Conservation (phyloP, 2,888 invertebrate genomes). For the Lasius platythorax region DNA sequence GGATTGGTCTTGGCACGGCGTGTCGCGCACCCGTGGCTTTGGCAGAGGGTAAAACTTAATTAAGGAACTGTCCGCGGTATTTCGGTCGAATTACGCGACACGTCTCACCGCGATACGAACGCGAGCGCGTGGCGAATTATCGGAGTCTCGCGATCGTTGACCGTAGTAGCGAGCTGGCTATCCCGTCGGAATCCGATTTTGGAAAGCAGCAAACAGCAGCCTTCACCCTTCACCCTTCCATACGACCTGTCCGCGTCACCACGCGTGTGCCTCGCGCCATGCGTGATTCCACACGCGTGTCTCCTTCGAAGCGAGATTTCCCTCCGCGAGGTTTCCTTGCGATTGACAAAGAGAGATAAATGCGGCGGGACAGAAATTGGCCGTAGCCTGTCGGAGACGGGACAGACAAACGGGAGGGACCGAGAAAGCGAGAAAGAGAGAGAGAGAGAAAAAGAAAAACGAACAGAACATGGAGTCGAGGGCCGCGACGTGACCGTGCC, state of each 20-base stretch:
- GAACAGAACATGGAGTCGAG: conserved; percentile 61
- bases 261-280: conserved; percentile 22
- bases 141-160: conserved; percentile 65
- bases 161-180: conserved; percentile 65
- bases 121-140: conserved; percentile 31
- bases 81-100: conserved; percentile 53
- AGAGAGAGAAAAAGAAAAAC: conserved; percentile 18
- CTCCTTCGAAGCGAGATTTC: conserved; percentile 40
- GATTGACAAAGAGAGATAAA: conserved; percentile 84
- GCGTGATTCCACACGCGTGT: conserved; percentile 28
- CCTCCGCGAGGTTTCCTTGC: conserved; percentile 63
- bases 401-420: conserved; percentile 54
- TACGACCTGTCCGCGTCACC: not conserved
- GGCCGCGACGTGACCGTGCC: conserved; percentile 67
- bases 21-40: conserved; percentile 29
- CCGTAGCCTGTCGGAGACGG: conserved; percentile 76
- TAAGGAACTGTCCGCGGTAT: conserved; percentile 52
- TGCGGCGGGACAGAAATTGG: conserved; percentile 83
- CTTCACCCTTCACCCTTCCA: not conserved
- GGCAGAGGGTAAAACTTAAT: conserved; percentile 53
- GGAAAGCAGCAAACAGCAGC: not conserved
- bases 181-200: conserved; percentile 64
- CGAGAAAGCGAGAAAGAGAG: conserved; percentile 55
- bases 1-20: conserved; percentile 44
- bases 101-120: conserved; percentile 26